phyloP scores from a whole-genome alignment of 1,140 invertebrate genomes.

The Papilio polyxenes region DNA sequence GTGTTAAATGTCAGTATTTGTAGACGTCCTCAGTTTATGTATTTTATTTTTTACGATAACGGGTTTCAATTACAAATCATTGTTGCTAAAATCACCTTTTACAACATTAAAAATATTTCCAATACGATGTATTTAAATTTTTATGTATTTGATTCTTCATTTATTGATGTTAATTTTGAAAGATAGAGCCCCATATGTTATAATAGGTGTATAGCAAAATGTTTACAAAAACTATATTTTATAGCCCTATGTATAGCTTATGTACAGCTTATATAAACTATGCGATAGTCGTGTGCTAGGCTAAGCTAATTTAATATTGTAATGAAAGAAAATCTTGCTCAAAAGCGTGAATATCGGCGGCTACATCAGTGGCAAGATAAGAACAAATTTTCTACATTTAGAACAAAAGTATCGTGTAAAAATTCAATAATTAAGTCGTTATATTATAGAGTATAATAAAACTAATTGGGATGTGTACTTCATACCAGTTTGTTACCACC shows the following conservation, averaged over 20 bases:
- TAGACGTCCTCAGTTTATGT: neutral
- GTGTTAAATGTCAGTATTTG: conserved; percentile 34
- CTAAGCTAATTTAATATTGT: neutral
- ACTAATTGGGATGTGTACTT: neutral
- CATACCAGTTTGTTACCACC: neutral
- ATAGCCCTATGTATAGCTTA: neutral
- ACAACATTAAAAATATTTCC: neutral
- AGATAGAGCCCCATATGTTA: neutral
- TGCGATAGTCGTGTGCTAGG: neutral
- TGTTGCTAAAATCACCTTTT: neutral
- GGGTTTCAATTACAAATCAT: neutral
- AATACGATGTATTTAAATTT: neutral
- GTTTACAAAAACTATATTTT: neutral
- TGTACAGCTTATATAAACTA: neutral
- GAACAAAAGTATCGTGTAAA: neutral
- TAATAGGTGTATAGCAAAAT: too few species aligned
- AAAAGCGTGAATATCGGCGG: conserved; percentile 5
- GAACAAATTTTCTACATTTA: conserved; percentile 1
- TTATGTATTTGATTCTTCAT: neutral
- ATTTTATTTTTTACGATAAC: conserved; percentile 16
- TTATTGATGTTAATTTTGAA: neutral
- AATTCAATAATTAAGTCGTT: neutral
- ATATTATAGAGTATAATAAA: neutral
- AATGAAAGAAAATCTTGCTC: neutral
- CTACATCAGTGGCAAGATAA: neutral